A percentile compares a stretch with the other conserved stretches of the same genome.
Evolutionary conservation across 2,797 vertebrate species (phyloP).

Genomic region (Podarcis siculus): DNA sequence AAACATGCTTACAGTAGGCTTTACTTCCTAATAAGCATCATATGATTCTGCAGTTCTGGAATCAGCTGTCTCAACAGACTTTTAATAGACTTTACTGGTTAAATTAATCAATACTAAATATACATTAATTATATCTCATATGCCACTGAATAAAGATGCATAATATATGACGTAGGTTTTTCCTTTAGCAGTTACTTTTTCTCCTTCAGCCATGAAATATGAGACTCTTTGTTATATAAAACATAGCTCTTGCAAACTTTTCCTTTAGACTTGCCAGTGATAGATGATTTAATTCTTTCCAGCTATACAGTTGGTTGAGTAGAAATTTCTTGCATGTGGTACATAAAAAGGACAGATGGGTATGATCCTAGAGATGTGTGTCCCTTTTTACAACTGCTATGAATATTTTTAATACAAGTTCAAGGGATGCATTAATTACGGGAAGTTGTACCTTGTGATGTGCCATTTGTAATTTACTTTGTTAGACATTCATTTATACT

Average conservation of each 20-base stretch:
- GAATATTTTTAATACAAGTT: slow-evolving; percentile 59
- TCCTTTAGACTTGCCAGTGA: slow-evolving; percentile 73
- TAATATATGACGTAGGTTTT: slow-evolving; percentile 49
- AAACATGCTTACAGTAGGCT: background rate
- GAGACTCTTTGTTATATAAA: slow-evolving; percentile 73
- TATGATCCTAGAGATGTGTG: slow-evolving; percentile 61
- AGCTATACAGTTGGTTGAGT: slow-evolving; percentile 68
- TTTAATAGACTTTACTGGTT: background rate
- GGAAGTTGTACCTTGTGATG: slow-evolving; percentile 54
- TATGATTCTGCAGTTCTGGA: background rate
- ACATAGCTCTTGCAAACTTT: slow-evolving; percentile 68
- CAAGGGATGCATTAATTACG: slow-evolving; percentile 59
- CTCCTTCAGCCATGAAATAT: slow-evolving; percentile 60
- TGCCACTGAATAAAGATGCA: no score
- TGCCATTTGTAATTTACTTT: slow-evolving; percentile 50
- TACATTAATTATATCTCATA: background rate
- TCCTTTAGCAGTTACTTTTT: slow-evolving; percentile 47
- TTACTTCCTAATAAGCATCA: background rate
- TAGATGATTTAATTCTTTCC: slow-evolving; percentile 76
- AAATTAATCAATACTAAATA: background rate
- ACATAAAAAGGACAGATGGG: slow-evolving; percentile 54
- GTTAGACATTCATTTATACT: slow-evolving; percentile 25
- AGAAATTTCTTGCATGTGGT: slow-evolving; percentile 66
- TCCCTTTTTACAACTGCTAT: slow-evolving; percentile 60
- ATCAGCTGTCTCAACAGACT: background rate